Evolutionary conservation across 37 sponge, comb jelly and placozoan genomes (phyloP).

Genomic region (Cliona cf. orientalis): DNA sequence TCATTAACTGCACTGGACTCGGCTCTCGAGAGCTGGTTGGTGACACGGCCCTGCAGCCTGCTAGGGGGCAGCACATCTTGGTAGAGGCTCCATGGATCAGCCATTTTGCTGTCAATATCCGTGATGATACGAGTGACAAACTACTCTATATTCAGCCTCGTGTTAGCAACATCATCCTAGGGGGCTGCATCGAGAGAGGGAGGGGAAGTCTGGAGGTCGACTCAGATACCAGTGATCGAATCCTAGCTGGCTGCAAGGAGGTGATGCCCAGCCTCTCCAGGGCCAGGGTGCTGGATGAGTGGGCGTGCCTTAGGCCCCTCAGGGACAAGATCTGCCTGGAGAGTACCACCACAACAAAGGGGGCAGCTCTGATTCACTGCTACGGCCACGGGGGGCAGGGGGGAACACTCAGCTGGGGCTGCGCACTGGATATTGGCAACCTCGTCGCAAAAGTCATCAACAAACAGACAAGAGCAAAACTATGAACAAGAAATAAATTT

Average conservation of each 20-base stretch:
- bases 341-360: neutral
- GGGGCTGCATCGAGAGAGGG: constrained; percentile 39
- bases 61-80: constrained; percentile 55
- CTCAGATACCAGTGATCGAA: neutral
- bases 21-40: constrained; percentile 45
- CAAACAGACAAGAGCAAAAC: neutral
- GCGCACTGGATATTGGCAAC: constrained; percentile 56
- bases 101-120: constrained; percentile 14
- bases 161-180: constrained; percentile 25
- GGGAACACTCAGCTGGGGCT: constrained; percentile 58
- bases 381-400: constrained; percentile 88
- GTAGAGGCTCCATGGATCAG: constrained; percentile 80
- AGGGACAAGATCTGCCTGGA: constrained; percentile 55
- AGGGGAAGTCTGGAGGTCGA: constrained; percentile 13
- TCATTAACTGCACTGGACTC: constrained; percentile 83
- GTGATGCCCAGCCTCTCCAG: constrained; percentile 44
- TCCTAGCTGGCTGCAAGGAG: constrained; percentile 15
- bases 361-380: constrained; percentile 54
- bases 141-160: constrained; percentile 52
- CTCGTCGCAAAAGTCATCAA: neutral
- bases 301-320: constrained; percentile 60
- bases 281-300: constrained; percentile 42
- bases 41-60: constrained; percentile 50
- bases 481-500: too few species aligned
- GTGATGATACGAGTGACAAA: neutral